Base-by-base conservation (phyloP, 2,113 vertebrate genomes). In the Ceyx melanurus region DNA sequence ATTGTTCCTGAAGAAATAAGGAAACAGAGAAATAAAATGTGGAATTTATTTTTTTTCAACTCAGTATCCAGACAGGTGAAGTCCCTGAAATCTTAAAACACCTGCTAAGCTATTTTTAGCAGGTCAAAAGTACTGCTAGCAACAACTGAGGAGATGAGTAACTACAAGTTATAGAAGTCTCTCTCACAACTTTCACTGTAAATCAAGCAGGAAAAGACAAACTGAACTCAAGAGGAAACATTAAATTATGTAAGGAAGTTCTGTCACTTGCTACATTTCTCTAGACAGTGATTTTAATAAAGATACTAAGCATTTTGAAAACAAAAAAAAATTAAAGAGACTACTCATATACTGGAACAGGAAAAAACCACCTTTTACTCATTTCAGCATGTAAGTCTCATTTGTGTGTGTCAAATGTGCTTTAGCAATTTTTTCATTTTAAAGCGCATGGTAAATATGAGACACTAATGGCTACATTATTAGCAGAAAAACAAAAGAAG, bases 1-100 rank as follows among this genome's bases (percentile, higher is more conserved):
- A 97, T 58, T 98, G 98, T 95, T 99, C 98, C 98, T 98, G 97
- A 92, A 97, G 95, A 97, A 97, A 97, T n/a, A 95, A 60, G 94
- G 94, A 89, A 75, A 91, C 70, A 93, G 8, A 88, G 60, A 37
- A 89, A 93, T 86, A 83, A 88, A 91, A 67, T 29, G 31, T 33
- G 37, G 43, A 18, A 5, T 21, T 19, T 25, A 56, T 21, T 29
- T 9, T 19, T 46, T n/a, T 62, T 23, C 18, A 5, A 18, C 11
- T 37, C 37, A n/a, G 3, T 31, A 85, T 48, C 57, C 66, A 82
- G 50, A 66, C 51, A 91, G 31, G 78, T 62, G 72, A 86, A 86
- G 28, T 35, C 42, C 40, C 64, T 31, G 46, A 77, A 92, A 42
- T 54, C 54, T 88, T 81, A 48, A 71, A 29, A 25, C 15, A 90